A percentile compares a stretch with the other conserved stretches of the same genome.
phyloP scores from a whole-genome alignment of 2,888 invertebrate genomes.

The Andrena marginata region DNA sequence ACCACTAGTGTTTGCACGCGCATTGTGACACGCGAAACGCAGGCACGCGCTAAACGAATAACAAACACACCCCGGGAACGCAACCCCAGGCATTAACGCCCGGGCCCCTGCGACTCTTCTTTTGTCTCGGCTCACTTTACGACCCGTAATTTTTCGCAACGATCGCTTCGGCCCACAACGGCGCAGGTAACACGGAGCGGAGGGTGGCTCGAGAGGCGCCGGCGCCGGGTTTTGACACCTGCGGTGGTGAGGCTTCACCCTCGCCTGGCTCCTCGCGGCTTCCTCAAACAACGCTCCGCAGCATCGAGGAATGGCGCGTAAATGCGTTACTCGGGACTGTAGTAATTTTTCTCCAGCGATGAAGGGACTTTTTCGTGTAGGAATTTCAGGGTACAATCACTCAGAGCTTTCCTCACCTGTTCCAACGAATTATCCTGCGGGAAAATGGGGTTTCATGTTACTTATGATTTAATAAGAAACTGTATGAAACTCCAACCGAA shows the following conservation, averaged over 20 bases:
- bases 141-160: conserved; percentile 77
- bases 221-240: conserved; percentile 77
- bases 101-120: conserved; percentile 25
- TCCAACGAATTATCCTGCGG: too few species aligned
- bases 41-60: conserved; percentile 32
- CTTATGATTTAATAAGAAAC: too few species aligned
- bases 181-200: conserved; percentile 63
- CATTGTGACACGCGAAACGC: conserved; percentile 17
- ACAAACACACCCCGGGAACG: conserved; percentile 30
- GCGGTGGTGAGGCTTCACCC: conserved; percentile 60
- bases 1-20: conserved; percentile 10
- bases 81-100: conserved; percentile 39
- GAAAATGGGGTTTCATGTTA: too few species aligned
- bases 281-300: conserved; percentile 40
- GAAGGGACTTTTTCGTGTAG: too few species aligned
- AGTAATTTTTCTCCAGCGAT: not conserved
- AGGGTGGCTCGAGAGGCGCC: conserved; percentile 69
- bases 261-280: conserved; percentile 44
- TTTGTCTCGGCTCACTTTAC: conserved; percentile 61
- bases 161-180: conserved; percentile 49
- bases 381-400: too few species aligned
- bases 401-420: too few species aligned
- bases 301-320: conserved; percentile 3
- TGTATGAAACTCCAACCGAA: too few species aligned
- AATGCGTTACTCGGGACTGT: conserved; percentile 39